Percentiles rank a stretch among this genome's conserved stretches.
Evolutionary conservation across 2,888 invertebrate genomes (phyloP).

Genomic region (Auanema sp.): DNA sequence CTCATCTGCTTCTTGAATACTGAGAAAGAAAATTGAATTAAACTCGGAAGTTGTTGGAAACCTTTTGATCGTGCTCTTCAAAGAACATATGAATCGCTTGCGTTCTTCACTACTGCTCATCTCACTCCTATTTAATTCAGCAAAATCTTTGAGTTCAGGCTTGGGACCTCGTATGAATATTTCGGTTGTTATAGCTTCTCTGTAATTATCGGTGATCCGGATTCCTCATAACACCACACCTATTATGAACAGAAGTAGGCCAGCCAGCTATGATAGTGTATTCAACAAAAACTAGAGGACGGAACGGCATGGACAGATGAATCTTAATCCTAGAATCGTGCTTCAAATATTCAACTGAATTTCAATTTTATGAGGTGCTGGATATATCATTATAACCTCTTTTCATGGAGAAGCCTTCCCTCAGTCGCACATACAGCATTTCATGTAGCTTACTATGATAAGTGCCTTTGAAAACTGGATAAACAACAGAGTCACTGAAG

Average conservation of each 20-base stretch:
- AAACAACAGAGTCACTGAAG: slow-evolving; percentile 7
- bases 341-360: slow-evolving; percentile 21
- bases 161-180: slow-evolving; percentile 66
- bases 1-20: slow-evolving; percentile 63
- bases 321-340: slow-evolving; percentile 71
- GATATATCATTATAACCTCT: slow-evolving; percentile 32
- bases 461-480: slow-evolving; percentile 9
- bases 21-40: slow-evolving; percentile 18
- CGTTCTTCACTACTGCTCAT: neutral
- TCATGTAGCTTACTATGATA: slow-evolving; percentile 68
- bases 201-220: slow-evolving; percentile 6
- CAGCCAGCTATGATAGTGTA: slow-evolving; percentile 70
- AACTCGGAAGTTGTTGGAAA: slow-evolving; percentile 3
- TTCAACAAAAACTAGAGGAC: slow-evolving; percentile 75
- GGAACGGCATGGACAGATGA: slow-evolving; percentile 75
- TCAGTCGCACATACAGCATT: slow-evolving; percentile 75
- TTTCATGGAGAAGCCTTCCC: slow-evolving; percentile 78
- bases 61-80: slow-evolving; percentile 17
- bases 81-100: slow-evolving; percentile 21
- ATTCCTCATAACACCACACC: neutral
- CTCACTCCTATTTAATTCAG: slow-evolving; percentile 16
- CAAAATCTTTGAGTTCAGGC: slow-evolving; percentile 77
- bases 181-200: slow-evolving; percentile 36
- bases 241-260: slow-evolving; percentile 20
- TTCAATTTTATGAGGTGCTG: neutral